These are phyloP conservation scores for Calephelis virginiensis DNA, from an alignment of 1,140 invertebrate genomes.

Conservation along the genomic window DNA sequence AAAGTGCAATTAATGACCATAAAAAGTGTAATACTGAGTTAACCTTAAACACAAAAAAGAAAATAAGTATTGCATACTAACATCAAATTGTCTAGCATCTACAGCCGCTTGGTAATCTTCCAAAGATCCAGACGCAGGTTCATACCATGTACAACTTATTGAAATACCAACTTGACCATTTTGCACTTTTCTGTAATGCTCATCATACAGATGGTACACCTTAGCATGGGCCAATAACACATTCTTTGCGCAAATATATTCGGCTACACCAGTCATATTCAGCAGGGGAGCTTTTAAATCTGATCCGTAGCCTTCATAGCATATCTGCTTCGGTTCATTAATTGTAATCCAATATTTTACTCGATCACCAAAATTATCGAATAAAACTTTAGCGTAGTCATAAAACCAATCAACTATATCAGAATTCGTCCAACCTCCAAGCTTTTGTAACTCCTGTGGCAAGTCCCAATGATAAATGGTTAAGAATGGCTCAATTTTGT, in stretches of 20 bases:
- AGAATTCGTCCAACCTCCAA: constrained; percentile 83
- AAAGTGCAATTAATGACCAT: no score
- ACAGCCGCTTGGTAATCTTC: constrained; percentile 75
- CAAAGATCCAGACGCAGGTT: constrained; percentile 59
- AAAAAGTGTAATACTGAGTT: neutral
- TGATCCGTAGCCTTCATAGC: constrained; percentile 78
- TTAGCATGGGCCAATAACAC: constrained; percentile 80
- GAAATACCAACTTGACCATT: constrained; percentile 70
- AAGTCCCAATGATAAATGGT: constrained; percentile 85
- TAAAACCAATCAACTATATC: constrained; percentile 79
- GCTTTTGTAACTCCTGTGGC: constrained; percentile 79
- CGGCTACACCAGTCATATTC: constrained; percentile 72
- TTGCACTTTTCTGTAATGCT: constrained; percentile 35
- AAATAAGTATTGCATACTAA: constrained; percentile 33
- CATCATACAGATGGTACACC: constrained; percentile 79
- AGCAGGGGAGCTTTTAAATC: constrained; percentile 73
- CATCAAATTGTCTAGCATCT: constrained; percentile 71
- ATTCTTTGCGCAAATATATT: constrained; percentile 80
- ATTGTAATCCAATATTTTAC: constrained; percentile 84
- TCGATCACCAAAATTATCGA: constrained; percentile 80
- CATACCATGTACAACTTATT: constrained; percentile 69
- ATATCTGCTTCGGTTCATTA: constrained; percentile 83
- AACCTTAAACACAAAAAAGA: neutral
- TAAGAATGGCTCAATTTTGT: constrained; percentile 77
- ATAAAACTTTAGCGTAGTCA: constrained; percentile 81